Base-by-base conservation (phyloP, 2,888 invertebrate species). In the Sinelater perroti region DNA sequence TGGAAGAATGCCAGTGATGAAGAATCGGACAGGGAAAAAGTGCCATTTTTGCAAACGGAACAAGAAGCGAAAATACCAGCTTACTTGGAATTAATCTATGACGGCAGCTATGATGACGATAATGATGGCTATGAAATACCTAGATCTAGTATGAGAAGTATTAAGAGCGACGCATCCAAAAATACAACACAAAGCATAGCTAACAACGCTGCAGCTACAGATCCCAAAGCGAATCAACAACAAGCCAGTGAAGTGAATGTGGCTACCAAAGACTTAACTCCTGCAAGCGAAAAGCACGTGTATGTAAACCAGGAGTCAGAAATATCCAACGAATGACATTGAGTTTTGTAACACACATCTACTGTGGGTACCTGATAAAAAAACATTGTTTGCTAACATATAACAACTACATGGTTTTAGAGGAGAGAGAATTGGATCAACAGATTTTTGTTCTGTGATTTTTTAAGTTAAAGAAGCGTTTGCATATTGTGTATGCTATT, bases 61-160 rank as follows among this genome's bases (percentile, higher is more conserved):
- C 24, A 36, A 10, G 57, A 31, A 16, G 13, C 50, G n/a, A 56
- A 63, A 31, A 64, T 67, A 36, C 70, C 68, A 6, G 66, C 67
- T 35, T 70, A 70, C 51, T 49, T 70, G 26, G 70, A 70, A 56
- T 49, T 70, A 36, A 58, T 70, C 16, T 65, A 68, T 45, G 67
- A 70, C 30, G 55, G 59, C 13, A 67, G 64, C 38, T 57, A 42
- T 24, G 56, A 44, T 4, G 62, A 55, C 3, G 65, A 67, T 13
- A 70, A 69, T 47, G 70, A 69, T 42, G 70, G 70, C 5, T 70
- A 70, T 52, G 70, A 70, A 60, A 62, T 70, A 14, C 69, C 70
- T 5, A 47, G 65, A 21, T 58, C 62, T 10, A 57, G 61, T 24
- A 28, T 64, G 3, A 24, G 55, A 8, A 60, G 57, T 30, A 44